Base-by-base conservation (phyloP, 2,797 vertebrate genomes). In the Catamblyrhynchus diadema region DNA sequence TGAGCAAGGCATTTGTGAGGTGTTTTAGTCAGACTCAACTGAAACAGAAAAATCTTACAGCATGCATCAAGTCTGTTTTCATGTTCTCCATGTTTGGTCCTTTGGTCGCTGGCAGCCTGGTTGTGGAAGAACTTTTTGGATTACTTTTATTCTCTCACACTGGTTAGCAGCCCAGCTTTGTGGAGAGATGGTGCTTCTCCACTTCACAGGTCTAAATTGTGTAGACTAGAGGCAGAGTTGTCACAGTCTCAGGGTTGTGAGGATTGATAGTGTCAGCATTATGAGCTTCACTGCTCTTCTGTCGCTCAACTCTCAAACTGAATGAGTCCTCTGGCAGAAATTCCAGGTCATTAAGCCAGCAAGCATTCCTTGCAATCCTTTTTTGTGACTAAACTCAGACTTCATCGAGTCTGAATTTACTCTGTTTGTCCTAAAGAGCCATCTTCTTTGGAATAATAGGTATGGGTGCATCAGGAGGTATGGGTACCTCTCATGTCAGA, bases 301-400 rank as follows among this genome's bases (percentile, higher is more conserved):
- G 7, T 91, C 86, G 67, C 75, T 82, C 62, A 47, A 60, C 48
- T 57, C 51, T 90, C 66, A 93, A 91, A 69, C 77, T 84, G 69
- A 93, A 83, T 72, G 89, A 93, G 94, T 85, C 88, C 70, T 90
- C 53, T 80, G 93, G 90, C 78, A 93, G 84, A 92, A 92, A 93
- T 90, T 94, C 86, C 71, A 93, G 81, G 78, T 86, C 77, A 41
- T 83, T 93, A 79, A 86, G 72, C 59, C 12, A 22, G 74, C 41
- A 62, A 74, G 59, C 51, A 3, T 73, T 87, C 75, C 88, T 85
- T 81, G 71, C 61, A 72, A 59, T 85, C 44, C 20, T 60, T 95
- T 87, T 93, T 91, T 62, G 81, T 86, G 93, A 86, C 92, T 74
- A 42, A 86, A 53, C n/a, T 90, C 61, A 82, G 82, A 41, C 81